Evolutionary conservation across 2,797 vertebrate species (phyloP).

Genomic region (Halcyon badia): DNA sequence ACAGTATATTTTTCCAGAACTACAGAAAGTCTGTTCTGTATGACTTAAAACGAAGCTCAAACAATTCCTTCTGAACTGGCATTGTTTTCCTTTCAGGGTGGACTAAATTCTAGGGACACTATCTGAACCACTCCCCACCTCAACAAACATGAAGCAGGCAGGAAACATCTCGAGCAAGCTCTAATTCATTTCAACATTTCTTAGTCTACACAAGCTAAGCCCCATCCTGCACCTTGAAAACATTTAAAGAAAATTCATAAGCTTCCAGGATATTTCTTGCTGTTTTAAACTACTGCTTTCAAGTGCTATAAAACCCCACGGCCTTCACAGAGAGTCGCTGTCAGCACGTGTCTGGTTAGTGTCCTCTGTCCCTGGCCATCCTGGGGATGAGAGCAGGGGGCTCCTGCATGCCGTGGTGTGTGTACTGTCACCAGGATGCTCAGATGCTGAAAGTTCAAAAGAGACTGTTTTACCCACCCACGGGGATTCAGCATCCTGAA

Average conservation of each 20-base stretch:
- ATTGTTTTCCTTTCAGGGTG: neutral
- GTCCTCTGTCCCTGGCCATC: neutral
- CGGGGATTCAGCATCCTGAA: fast-evolving
- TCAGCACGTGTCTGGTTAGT: fast-evolving
- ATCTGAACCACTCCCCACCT: neutral
- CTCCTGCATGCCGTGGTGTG: fast-evolving
- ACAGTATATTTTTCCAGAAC: neutral
- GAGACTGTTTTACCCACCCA: neutral
- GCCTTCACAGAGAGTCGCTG: neutral
- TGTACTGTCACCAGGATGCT: neutral
- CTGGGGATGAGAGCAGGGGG: neutral
- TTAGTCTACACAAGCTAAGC: neutral
- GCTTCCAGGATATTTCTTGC: neutral
- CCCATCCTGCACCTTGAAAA: neutral
- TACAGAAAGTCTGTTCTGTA: neutral
- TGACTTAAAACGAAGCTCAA: neutral
- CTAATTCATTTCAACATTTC: neutral
- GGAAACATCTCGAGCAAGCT: neutral
- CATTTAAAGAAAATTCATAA: neutral
- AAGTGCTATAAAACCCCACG: neutral
- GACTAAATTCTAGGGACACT: neutral
- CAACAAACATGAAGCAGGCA: neutral
- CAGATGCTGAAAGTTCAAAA: neutral
- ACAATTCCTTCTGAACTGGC: neutral
- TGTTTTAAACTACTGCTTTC: neutral